phyloP scores from a whole-genome alignment of 2,797 vertebrate genomes.

The Halcyon badia region DNA sequence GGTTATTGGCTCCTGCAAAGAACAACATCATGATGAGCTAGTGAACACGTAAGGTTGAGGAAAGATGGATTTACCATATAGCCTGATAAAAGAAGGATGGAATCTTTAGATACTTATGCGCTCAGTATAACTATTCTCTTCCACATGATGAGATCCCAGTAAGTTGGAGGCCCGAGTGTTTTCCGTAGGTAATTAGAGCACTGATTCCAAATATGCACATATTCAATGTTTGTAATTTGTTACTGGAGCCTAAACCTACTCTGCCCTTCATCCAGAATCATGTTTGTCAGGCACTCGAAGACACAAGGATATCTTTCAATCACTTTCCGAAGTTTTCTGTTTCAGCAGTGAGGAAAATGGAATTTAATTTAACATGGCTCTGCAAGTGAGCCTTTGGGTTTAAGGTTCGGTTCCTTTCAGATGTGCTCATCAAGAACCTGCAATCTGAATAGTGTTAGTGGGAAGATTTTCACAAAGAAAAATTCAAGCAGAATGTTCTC shows the following conservation, averaged over 20 bases:
- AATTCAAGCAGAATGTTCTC: neutral
- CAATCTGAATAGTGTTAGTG: neutral
- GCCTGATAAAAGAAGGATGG: neutral
- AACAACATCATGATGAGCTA: fast-evolving
- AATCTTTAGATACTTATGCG: neutral
- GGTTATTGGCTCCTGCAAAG: neutral
- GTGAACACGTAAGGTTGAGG: fast-evolving
- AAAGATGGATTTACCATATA: neutral
- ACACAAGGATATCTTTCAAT: neutral
- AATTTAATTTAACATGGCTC: neutral
- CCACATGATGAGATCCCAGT: neutral
- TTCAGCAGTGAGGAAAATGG: neutral
- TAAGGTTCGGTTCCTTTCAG: neutral
- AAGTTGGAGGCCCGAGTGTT: neutral
- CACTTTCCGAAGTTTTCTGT: neutral
- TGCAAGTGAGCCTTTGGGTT: neutral
- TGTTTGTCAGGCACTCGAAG: neutral
- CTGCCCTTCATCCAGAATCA: neutral
- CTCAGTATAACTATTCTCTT: neutral
- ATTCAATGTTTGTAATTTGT: neutral
- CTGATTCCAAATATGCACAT: neutral
- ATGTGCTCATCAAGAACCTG: neutral
- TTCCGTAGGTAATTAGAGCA: neutral
- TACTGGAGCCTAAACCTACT: neutral
- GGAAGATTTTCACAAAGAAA: neutral